Conservation (phyloP, 35 echinoderm and acorn worm genomes). For the Anneissia japonica region DNA sequence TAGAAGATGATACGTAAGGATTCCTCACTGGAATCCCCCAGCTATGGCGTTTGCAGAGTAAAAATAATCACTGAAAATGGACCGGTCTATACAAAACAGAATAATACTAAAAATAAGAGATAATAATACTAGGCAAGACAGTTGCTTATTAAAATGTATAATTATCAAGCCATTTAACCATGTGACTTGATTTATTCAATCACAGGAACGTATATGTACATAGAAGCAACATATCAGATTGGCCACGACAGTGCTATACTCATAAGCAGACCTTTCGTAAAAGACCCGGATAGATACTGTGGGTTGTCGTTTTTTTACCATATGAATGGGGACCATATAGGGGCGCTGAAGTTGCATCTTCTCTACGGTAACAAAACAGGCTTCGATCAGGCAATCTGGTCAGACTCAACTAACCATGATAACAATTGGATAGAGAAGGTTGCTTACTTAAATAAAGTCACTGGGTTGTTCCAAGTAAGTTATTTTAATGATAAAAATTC, state of each 20-base stretch:
- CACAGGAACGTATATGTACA: constrained; percentile 74
- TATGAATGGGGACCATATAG: constrained; percentile 70
- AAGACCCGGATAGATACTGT: constrained; percentile 37
- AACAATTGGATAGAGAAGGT: constrained; percentile 50
- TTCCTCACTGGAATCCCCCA: too few species aligned
- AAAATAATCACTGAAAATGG: too few species aligned
- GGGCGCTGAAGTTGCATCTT: constrained; percentile 46
- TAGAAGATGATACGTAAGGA: too few species aligned
- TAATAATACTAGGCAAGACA: too few species aligned
- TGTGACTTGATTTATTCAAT: background rate
- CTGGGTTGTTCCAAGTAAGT: constrained; percentile 61
- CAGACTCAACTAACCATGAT: constrained; percentile 36
- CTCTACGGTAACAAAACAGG: constrained; percentile 19
- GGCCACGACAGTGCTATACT: constrained; percentile 37
- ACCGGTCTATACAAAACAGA: too few species aligned
- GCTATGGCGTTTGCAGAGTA: too few species aligned
- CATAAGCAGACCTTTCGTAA: constrained; percentile 45
- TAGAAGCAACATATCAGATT: constrained; percentile 46
- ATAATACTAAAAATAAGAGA: too few species aligned
- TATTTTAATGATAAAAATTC: too few species aligned
- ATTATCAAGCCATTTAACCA: too few species aligned
- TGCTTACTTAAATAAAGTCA: constrained; percentile 46
- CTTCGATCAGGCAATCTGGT: constrained; percentile 34
- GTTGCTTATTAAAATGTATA: too few species aligned
- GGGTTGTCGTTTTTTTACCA: constrained; percentile 78